Conservation (phyloP, 2,888 invertebrate genomes). For the Herminia tarsipennalis region DNA sequence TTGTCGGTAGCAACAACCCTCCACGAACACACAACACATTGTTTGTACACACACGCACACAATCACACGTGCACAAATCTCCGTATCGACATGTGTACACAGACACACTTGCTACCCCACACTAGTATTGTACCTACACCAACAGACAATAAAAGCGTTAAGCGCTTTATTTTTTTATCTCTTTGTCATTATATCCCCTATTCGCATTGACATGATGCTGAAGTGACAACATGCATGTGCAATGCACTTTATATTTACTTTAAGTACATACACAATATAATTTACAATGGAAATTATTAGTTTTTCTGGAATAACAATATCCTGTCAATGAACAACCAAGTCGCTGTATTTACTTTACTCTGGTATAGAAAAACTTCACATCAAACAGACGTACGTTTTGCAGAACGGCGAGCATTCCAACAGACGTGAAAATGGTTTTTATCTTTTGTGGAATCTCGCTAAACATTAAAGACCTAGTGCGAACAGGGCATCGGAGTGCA, state of each 20-base stretch:
- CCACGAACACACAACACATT: constrained; percentile 28
- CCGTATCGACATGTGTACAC: constrained; percentile 48
- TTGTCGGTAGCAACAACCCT: constrained; percentile 70
- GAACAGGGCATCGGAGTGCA: constrained; percentile 73
- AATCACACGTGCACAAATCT: constrained; percentile 41
- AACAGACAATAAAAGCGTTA: constrained; percentile 73
- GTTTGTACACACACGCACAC: constrained; percentile 34
- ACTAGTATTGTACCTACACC: constrained; percentile 51
- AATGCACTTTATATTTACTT: constrained; percentile 17
- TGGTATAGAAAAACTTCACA: constrained; percentile 22
- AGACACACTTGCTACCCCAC: constrained; percentile 62
- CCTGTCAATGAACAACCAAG: constrained; percentile 27
- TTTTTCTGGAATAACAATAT: constrained; percentile 45
- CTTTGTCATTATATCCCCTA: constrained; percentile 65
- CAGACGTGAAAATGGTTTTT: constrained; percentile 67
- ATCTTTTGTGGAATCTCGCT: constrained; percentile 64
- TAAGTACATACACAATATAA: constrained; percentile 22
- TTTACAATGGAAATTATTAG: constrained; percentile 37
- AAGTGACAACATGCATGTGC: constrained; percentile 34
- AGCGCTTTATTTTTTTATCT: constrained; percentile 80
- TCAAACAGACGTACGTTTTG: constrained; percentile 55
- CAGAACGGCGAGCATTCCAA: constrained; percentile 54
- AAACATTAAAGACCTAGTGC: constrained; percentile 69
- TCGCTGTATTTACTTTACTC: constrained; percentile 9
- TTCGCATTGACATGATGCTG: constrained; percentile 50